Evolutionary conservation across 2,113 vertebrate species (phyloP).

Genomic region (Xenus cinereus): DNA sequence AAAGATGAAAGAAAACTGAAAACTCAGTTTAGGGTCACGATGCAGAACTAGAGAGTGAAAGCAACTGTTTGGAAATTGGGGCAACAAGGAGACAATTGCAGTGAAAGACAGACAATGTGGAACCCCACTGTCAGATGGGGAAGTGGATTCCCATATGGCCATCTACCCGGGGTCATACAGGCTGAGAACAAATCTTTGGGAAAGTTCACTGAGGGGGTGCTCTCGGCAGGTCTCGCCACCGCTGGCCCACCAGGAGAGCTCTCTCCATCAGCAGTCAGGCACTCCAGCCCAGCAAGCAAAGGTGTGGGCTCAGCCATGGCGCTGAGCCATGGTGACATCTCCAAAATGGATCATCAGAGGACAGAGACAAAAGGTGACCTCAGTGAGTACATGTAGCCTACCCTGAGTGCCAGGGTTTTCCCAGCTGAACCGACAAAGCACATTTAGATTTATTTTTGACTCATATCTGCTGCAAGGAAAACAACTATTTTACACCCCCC

Average conservation of each 20-base stretch:
- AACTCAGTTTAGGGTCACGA: background rate
- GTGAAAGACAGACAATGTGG: background rate
- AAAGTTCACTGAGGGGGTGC: background rate
- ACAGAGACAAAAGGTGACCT: background rate
- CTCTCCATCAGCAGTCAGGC: background rate
- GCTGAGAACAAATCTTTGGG: background rate
- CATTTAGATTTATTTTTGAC: background rate
- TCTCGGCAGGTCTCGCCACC: fast-evolving
- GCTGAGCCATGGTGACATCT: background rate
- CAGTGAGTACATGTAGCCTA: background rate
- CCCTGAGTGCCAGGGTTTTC: background rate
- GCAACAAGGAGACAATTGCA: background rate
- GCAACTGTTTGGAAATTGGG: background rate
- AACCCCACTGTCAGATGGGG: fast-evolving
- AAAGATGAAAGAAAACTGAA: background rate
- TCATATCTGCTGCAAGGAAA: background rate
- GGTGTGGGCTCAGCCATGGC: fast-evolving
- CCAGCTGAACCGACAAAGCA: background rate
- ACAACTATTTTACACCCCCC: background rate
- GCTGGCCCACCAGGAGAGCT: background rate
- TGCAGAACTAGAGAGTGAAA: background rate
- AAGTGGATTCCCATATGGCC: background rate
- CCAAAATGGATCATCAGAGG: background rate
- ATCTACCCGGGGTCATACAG: background rate
- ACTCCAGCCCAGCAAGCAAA: background rate